A percentile compares a stretch with the other conserved stretches of the same genome.
Conservation (phyloP, 2,888 invertebrate species). For the Trichopria drosophilae region DNA sequence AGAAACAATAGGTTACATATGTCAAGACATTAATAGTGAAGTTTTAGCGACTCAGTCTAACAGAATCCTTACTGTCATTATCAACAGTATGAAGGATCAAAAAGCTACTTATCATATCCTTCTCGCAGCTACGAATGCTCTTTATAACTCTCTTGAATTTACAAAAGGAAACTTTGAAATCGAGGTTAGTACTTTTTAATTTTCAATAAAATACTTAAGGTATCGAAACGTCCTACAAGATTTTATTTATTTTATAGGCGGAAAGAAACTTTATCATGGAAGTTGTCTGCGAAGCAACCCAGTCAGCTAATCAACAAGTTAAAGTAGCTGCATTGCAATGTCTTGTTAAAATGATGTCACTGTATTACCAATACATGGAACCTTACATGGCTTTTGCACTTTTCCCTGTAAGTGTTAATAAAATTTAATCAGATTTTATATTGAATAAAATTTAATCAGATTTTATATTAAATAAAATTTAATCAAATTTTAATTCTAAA, state of each 20-base stretch:
- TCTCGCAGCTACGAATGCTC: constrained; percentile 93
- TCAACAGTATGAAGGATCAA: constrained; percentile 95
- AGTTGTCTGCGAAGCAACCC: constrained; percentile 98
- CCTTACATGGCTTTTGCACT: constrained; percentile 97
- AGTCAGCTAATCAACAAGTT: constrained; percentile 87
- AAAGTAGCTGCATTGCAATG: constrained; percentile 97
- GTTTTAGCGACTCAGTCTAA: constrained; percentile 91
- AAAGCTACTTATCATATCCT: constrained; percentile 93
- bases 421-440: not conserved
- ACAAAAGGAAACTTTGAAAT: constrained; percentile 98
- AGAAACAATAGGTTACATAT: constrained; percentile 98
- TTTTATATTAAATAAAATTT: too few species aligned
- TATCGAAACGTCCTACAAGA: not conserved
- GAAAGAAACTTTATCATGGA: constrained; percentile 99
- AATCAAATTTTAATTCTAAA: too few species aligned
- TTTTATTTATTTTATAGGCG: constrained; percentile 58
- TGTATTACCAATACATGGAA: constrained; percentile 99
- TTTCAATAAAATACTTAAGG: not conserved
- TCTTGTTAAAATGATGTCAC: constrained; percentile 95
- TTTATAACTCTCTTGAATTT: constrained; percentile 96
- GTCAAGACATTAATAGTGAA: constrained; percentile 96
- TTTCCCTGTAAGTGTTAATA: constrained; percentile 72
- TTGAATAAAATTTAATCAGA: too few species aligned
- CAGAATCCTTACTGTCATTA: constrained; percentile 96
- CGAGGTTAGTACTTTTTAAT: constrained; percentile 63